phyloP scores from a whole-genome alignment of 1,140 invertebrate genomes.

The Drosophila ohnishii region DNA sequence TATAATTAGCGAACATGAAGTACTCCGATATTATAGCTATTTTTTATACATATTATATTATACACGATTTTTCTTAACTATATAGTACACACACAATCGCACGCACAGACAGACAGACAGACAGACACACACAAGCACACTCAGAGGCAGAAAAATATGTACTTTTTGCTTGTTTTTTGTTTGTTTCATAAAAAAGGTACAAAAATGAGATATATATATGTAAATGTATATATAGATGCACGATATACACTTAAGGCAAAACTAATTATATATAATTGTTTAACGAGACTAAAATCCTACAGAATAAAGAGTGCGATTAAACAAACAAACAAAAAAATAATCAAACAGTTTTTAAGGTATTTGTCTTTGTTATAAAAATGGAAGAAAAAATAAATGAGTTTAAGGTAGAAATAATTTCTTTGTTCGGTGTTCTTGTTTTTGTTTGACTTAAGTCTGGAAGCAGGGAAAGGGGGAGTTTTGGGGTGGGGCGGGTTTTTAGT shows the following conservation, averaged over 20 bases:
- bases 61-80: conserved; percentile 32
- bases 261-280: conserved; percentile 51
- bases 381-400: conserved; percentile 1
- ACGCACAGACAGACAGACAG: conserved; percentile 19
- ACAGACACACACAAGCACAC: background rate
- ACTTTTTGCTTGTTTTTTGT: conserved; percentile 3
- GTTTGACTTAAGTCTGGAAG: conserved; percentile 11
- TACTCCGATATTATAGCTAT: conserved; percentile 26
- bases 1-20: conserved; percentile 10
- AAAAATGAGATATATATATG: conserved; percentile 26
- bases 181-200: conserved; percentile 32
- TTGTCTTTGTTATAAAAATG: conserved; percentile 1
- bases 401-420: conserved; percentile 31
- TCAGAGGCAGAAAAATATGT: conserved; percentile 20
- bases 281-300: conserved; percentile 20
- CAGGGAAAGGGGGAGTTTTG: background rate
- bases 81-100: conserved; percentile 33
- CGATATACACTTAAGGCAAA: conserved; percentile 27
- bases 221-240: background rate
- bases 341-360: conserved; percentile 4
- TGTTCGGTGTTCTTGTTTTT: conserved; percentile 25
- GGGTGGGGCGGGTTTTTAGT: background rate
- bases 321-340: background rate
- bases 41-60: conserved; percentile 2
- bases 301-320: conserved; percentile 15